Conservation (phyloP, 1,140 invertebrate genomes). For the Aphidius gifuensis region DNA sequence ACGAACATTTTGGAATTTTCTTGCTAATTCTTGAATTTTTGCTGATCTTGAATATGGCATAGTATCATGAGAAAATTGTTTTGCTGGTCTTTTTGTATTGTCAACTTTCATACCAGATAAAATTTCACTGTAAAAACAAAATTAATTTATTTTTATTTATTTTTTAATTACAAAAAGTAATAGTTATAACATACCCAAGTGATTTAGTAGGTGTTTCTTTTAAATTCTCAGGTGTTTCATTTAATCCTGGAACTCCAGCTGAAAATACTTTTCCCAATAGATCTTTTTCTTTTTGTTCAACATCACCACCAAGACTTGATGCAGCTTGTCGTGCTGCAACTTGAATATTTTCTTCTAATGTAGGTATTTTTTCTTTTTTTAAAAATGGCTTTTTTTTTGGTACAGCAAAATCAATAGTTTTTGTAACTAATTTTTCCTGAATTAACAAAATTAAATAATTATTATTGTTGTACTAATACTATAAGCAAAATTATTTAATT, state of each 20-base stretch:
- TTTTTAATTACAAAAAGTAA: background rate
- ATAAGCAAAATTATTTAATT: background rate
- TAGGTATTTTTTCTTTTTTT: constrained; percentile 9
- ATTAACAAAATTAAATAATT: constrained; percentile 1
- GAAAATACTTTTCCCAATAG: constrained; percentile 66
- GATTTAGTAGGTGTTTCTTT: constrained; percentile 3
- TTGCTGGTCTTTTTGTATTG: constrained; percentile 43
- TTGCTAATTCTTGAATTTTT: background rate
- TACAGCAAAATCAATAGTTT: constrained; percentile 7
- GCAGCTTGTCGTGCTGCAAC: constrained; percentile 70
- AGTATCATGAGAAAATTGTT: constrained; percentile 23
- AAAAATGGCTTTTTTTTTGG: constrained; percentile 8
- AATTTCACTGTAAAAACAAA: constrained; percentile 60
- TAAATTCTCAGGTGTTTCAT: constrained; percentile 5
- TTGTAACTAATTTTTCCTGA: constrained; percentile 1
- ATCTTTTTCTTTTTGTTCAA: constrained; percentile 69
- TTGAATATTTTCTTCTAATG: constrained; percentile 47
- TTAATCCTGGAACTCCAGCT: constrained; percentile 7
- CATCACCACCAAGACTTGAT: constrained; percentile 61
- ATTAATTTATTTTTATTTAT: constrained; percentile 27
- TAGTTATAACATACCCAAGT: constrained; percentile 6
- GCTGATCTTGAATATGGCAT: constrained; percentile 13
- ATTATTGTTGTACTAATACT: constrained; percentile 1
- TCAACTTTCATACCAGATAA: constrained; percentile 74
- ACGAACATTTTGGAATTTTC: constrained; percentile 4